Evolutionary conservation across 2,888 invertebrate species (phyloP), one percentile per base, ranked within the genome.

Genomic region (Encarsia formosa): DNA sequence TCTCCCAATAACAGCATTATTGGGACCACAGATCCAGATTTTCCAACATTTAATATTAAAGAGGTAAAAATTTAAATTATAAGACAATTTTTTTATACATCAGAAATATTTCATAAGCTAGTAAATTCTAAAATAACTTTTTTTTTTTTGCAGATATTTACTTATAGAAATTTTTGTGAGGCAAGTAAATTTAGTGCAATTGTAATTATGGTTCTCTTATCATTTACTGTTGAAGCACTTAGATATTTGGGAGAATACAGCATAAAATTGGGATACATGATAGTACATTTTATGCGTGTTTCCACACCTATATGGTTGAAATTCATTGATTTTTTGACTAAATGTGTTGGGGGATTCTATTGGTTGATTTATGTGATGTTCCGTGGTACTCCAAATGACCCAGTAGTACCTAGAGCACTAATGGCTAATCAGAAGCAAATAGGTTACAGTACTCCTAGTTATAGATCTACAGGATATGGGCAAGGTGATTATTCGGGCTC

Each of bases 321-420:
- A 5, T 49, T 67, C n/a, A 65, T 71, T 32, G 71, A 74, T 44
- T 67, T 72, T 50, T 56, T 73, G 41, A 59, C 67, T 16, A 73
- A 68, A 61, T 67, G 69, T 50, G 62, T 75, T n/a, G 70, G 69
- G 20, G 74, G 75, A 18, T 63, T 75, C 37, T 73, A 70, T 59
- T 68, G 73, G 63, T 62, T 75, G 37, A 55, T 75, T 29, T 67
- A 66, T 41, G 65, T 70, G 61, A 32, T 75, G 34, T 65, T 67
- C 61, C 57, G 59, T 35, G 61, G 64, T 44, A 41, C 19, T 42
- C 39, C 52, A 19, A 38, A 35, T 32, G 42, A 51, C 9, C 46
- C 55, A 38, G 35, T 38, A 8, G 40, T 55, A 15, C 58, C 57
- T 40, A 34, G 26, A 40, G 56, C 60, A 37, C 51, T 58, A 16